Evolutionary conservation across 2,113 vertebrate species (phyloP).

Genomic region (Epinephelus lanceolatus): DNA sequence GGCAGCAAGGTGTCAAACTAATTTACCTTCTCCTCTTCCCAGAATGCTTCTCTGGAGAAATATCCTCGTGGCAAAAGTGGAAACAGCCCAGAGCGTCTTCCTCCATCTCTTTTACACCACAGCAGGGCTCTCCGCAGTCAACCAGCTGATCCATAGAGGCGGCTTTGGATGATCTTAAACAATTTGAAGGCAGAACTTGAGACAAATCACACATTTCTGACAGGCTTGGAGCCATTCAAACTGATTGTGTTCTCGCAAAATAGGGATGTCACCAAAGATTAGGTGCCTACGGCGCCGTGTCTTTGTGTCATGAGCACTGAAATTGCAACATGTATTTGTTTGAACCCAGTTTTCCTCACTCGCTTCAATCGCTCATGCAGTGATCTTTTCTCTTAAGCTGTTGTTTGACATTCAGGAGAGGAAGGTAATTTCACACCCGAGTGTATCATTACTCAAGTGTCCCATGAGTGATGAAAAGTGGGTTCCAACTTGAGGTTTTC

Average conservation of each 20-base stretch:
- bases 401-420: constrained; percentile 41
- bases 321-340: background rate
- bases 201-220: background rate
- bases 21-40: constrained; percentile 37
- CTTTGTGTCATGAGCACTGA: background rate
- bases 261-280: background rate
- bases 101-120: constrained; percentile 24
- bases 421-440: constrained; percentile 32
- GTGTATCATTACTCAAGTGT: constrained; percentile 24
- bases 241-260: background rate
- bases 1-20: constrained; percentile 25
- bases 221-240: background rate
- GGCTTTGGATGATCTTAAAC: constrained; percentile 6
- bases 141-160: constrained; percentile 19
- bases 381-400: constrained; percentile 18
- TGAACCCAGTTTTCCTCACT: background rate
- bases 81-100: constrained; percentile 6
- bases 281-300: background rate
- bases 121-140: constrained; percentile 20
- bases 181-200: constrained; percentile 5
- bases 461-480: constrained; percentile 13
- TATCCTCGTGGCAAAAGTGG: constrained; percentile 34
- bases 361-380: constrained; percentile 1
- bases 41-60: constrained; percentile 65
- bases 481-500: constrained; percentile 4